phyloP scores from a whole-genome alignment of 2,113 vertebrate genomes.

The Varanus salvator region DNA sequence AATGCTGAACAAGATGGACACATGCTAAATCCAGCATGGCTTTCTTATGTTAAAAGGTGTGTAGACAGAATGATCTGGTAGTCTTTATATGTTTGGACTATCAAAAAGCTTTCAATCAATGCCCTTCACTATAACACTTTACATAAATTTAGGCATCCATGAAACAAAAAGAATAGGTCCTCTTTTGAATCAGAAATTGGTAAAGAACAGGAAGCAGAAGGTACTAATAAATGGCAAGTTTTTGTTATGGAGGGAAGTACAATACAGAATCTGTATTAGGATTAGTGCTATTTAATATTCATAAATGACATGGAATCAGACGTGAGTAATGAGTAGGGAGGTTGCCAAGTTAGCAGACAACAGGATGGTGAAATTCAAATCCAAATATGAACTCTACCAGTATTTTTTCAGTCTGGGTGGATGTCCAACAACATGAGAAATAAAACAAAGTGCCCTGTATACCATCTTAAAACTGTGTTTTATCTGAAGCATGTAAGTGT shows the following conservation, averaged over 20 bases:
- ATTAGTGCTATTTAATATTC: too few relatives aligned
- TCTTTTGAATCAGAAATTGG: not conserved
- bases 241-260: not conserved
- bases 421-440: not conserved
- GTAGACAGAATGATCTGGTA: not conserved
- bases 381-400: not conserved
- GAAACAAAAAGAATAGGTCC: too few relatives aligned
- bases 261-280: too few relatives aligned
- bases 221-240: not conserved
- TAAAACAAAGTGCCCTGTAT: not conserved
- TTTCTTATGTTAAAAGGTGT: not conserved
- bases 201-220: not conserved
- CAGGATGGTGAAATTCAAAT: not conserved
- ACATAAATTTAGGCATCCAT: too few relatives aligned
- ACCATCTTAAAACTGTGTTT: not conserved
- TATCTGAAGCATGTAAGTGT: not conserved
- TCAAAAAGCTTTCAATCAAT: too few relatives aligned
- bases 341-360: not conserved
- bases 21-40: too few relatives aligned
- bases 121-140: too few relatives aligned
- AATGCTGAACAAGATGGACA: too few relatives aligned
- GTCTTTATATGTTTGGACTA: too few relatives aligned
- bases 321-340: too few relatives aligned
- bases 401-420: not conserved
- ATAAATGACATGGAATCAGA: too few relatives aligned